Base-by-base conservation (phyloP, 2,797 vertebrate species). In the Rhynchonycteris naso region DNA sequence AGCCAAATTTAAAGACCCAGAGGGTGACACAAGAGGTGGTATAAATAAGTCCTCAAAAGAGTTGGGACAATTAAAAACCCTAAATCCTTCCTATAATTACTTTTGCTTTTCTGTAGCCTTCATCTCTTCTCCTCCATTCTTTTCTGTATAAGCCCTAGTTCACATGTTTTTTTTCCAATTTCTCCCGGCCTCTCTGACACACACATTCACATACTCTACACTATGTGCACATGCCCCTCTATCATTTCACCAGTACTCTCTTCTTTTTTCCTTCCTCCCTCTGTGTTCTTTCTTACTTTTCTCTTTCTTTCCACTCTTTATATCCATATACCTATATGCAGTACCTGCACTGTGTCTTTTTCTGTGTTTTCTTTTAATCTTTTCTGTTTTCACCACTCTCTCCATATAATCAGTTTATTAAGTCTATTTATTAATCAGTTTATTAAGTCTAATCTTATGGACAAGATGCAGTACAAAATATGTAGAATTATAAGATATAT, bases 1-100 rank as follows among this genome's bases (percentile, higher is more conserved):
- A 74, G 69, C 26, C 84, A 88, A 52, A 88, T 89, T 89, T 91
- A 95, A 93, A 95, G 93, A 94, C 30, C n/a, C 68, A 63, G 58
- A 92, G 26, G 18, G 22, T 94, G 81, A 90, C 7, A 11, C 65
- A 97, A 94, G 33, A 82, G 69, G 61, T 83, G 74, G 74, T 59
- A 72, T 66, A 63, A 71, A 72, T 4, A 74, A 78, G 80, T 56
- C 82, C 95, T 83, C 72, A 58, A 95, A 90, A 92, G 76, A 78
- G 52, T 47, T 65, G 26, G 30, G 47, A 88, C 35, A 72, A 24
- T 90, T 83, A 87, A 91, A 88, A 82, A 82, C 4, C 3, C 50
- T 82, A 69, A 88, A 35, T 79, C 47, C n/a, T 90, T 80, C 84
- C 59, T n/a, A 8, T 1, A 16, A 30, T 79, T 66, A 12, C 38